Evolutionary conservation across 2,888 invertebrate genomes (phyloP).

Genomic region (Arge pagana): DNA sequence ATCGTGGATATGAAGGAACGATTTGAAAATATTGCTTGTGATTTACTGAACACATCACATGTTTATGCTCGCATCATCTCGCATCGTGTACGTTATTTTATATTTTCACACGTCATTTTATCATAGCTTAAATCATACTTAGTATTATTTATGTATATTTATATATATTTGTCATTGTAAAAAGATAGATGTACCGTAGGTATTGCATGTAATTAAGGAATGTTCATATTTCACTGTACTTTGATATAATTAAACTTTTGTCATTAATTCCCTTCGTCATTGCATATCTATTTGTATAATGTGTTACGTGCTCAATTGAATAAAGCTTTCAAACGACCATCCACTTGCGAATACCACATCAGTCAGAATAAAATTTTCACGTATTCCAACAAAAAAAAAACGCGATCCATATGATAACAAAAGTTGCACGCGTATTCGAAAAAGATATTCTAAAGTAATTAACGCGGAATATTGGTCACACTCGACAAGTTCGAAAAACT

Average conservation of each 20-base stretch:
- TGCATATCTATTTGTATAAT: slow-evolving; percentile 25
- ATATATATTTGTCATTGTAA: slow-evolving; percentile 37
- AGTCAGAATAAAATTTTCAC: too few species aligned
- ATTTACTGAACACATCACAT: slow-evolving; percentile 6
- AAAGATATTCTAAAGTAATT: too few species aligned
- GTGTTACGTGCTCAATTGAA: neutral
- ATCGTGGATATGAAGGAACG: too few species aligned
- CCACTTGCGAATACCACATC: too few species aligned
- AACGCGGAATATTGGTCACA: too few species aligned
- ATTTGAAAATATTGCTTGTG: slow-evolving; percentile 1
- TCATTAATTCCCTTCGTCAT: slow-evolving; percentile 40
- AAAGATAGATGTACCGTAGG: slow-evolving; percentile 50
- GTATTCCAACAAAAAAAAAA: too few species aligned
- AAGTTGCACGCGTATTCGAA: too few species aligned
- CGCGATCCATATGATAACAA: too few species aligned
- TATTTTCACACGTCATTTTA: slow-evolving; percentile 24
- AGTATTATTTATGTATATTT: slow-evolving; percentile 23
- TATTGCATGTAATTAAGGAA: slow-evolving; percentile 52
- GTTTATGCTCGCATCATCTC: slow-evolving; percentile 10
- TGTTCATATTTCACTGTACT: slow-evolving; percentile 51
- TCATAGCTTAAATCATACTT: slow-evolving; percentile 28
- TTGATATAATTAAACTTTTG: slow-evolving; percentile 48
- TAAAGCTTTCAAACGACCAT: too few species aligned
- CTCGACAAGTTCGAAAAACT: too few species aligned
- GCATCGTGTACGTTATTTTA: slow-evolving; percentile 16